A percentile compares a stretch with the other conserved stretches of the same genome.
Conservation (phyloP, 2,888 invertebrate species). For the Bhutanitis thaidina region DNA sequence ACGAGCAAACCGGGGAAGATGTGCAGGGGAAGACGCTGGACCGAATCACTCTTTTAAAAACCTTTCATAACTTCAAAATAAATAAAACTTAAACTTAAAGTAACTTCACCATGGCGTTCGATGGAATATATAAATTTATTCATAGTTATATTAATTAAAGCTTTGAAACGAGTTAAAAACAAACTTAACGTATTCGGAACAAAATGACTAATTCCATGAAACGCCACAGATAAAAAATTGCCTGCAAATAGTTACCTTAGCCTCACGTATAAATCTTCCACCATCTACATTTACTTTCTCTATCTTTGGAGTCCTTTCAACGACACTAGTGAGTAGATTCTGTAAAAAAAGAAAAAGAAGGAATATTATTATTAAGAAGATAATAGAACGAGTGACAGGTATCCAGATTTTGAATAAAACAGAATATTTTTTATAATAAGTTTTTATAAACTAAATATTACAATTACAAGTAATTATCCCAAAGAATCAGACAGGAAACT, state of each 20-base stretch:
- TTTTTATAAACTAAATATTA: no score
- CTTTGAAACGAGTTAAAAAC: no score
- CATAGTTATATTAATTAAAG: no score
- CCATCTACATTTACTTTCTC: slow-evolving; percentile 97
- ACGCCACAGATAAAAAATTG: slow-evolving; percentile 34
- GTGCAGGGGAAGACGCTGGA: slow-evolving; percentile 54
- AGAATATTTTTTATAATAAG: no score
- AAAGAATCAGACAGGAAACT: no score
- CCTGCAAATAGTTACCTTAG: slow-evolving; percentile 89
- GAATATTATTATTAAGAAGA: no score
- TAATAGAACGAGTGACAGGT: no score
- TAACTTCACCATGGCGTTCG: slow-evolving; percentile 21
- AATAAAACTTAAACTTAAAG: no score
- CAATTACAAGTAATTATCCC: no score
- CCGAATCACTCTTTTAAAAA: slow-evolving; percentile 41
- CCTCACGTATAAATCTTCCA: slow-evolving; percentile 96
- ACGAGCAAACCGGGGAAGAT: slow-evolving; percentile 25
- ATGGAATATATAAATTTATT: slow-evolving; percentile 22
- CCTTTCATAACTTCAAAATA: slow-evolving; percentile 48
- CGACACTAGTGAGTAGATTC: slow-evolving; percentile 95
- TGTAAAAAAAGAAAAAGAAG: slow-evolving; percentile 54
- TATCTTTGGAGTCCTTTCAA: slow-evolving; percentile 95
- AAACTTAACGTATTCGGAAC: no score
- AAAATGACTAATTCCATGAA: slow-evolving; percentile 31
- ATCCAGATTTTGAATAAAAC: no score